A percentile compares a stretch with the other conserved stretches of the same genome.
phyloP scores from a whole-genome alignment of 1,140 invertebrate genomes.

The Cardiocondyla obscurior region DNA sequence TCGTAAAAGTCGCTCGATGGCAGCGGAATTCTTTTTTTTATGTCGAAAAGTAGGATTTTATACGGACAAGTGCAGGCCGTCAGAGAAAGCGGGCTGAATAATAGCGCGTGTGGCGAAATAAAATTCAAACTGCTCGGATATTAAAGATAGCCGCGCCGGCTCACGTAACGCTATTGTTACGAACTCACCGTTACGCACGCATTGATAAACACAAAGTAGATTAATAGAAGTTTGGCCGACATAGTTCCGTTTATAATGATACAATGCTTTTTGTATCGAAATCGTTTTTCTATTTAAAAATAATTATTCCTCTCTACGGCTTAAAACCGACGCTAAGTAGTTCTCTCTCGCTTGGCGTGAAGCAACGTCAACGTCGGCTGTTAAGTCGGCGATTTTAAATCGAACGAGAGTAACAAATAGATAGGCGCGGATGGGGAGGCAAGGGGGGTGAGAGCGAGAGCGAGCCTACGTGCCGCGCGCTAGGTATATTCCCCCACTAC shows the following conservation, averaged over 20 bases:
- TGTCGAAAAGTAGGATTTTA: conserved; percentile 37
- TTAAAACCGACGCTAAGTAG: too few relatives aligned
- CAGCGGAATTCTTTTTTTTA: conserved; percentile 22
- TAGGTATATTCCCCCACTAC: too few relatives aligned
- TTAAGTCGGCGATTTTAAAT: too few relatives aligned
- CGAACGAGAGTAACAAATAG: too few relatives aligned
- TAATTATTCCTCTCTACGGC: too few relatives aligned
- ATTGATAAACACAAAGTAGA: conserved; percentile 24
- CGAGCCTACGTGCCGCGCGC: too few relatives aligned
- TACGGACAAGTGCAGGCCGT: conserved; percentile 10
- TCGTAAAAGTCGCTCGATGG: conserved; percentile 36
- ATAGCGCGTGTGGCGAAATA: conserved; percentile 26
- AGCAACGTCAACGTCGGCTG: too few relatives aligned
- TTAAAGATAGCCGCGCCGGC: not conserved
- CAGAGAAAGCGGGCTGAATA: conserved; percentile 25
- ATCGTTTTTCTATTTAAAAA: too few relatives aligned
- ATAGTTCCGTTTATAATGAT: conserved; percentile 13
- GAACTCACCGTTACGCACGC: not conserved
- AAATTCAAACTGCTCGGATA: conserved; percentile 17
- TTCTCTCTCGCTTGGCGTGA: too few relatives aligned
- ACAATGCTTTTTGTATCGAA: not conserved
- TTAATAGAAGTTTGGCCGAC: conserved; percentile 7
- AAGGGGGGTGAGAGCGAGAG: too few relatives aligned
- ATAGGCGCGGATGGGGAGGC: too few relatives aligned
- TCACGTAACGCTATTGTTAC: conserved; percentile 25